Conservation (phyloP, 2,113 vertebrate genomes). For the Syngnathus typhle region DNA sequence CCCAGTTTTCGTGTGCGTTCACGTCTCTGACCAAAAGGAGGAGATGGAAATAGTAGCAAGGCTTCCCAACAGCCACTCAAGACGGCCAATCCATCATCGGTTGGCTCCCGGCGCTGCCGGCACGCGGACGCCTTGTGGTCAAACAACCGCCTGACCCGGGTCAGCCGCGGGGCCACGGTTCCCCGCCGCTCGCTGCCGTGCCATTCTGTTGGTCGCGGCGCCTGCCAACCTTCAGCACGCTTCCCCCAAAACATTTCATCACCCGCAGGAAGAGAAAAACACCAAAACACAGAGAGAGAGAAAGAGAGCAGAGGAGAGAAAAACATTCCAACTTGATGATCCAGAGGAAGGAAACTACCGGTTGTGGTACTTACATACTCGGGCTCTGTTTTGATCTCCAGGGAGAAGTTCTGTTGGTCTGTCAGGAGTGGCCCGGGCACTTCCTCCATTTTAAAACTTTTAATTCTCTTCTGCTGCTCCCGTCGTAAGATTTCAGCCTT, state of each 20-base stretch:
- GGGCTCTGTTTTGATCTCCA: constrained; percentile 81
- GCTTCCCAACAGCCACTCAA: constrained; percentile 63
- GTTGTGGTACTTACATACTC: constrained; percentile 82
- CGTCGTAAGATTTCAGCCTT: constrained; percentile 79
- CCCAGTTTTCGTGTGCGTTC: constrained; percentile 61
- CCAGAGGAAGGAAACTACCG: constrained; percentile 40
- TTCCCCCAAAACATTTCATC: constrained; percentile 58
- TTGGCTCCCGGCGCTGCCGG: constrained; percentile 58
- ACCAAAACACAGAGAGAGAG: constrained; percentile 54
- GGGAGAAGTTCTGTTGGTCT: constrained; percentile 85
- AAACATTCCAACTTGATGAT: constrained; percentile 54
- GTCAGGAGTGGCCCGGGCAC: constrained; percentile 72
- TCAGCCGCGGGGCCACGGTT: constrained; percentile 64
- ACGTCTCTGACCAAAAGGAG: constrained; percentile 56
- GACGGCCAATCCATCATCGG: constrained; percentile 65
- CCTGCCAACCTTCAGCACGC: constrained; percentile 52
- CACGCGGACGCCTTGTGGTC: constrained; percentile 70
- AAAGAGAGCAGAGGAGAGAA: constrained; percentile 28
- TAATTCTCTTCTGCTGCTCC: constrained; percentile 78
- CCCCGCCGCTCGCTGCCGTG: constrained; percentile 46
- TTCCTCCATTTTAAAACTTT: constrained; percentile 80
- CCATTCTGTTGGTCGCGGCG: constrained; percentile 46
- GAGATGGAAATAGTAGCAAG: constrained; percentile 67
- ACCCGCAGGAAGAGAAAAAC: constrained; percentile 53
- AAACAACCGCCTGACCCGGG: constrained; percentile 67